Percentiles rank a stretch among this genome's conserved stretches.
These are phyloP conservation scores for Odocoileus virginianus DNA, from an alignment of 2,113 vertebrate genomes.

Conservation along the genomic window DNA sequence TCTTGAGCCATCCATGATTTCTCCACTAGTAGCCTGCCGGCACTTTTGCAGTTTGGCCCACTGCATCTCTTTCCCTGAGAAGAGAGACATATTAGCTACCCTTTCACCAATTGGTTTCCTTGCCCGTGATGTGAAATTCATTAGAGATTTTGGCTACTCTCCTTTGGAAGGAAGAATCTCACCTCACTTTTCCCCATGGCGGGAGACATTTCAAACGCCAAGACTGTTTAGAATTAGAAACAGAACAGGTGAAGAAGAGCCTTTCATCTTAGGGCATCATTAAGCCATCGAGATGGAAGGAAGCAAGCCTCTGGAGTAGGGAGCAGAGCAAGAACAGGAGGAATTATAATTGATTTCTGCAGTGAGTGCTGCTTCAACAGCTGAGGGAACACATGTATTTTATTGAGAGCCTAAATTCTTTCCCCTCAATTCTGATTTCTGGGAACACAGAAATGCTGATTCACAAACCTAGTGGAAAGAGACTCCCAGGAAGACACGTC, in stretches of 20 bases:
- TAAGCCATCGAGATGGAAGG: background rate
- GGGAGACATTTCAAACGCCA: background rate
- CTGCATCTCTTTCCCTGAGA: background rate
- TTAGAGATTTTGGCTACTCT: background rate
- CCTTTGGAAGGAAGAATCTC: background rate
- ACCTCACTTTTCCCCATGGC: background rate
- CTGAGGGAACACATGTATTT: background rate
- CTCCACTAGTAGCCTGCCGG: background rate
- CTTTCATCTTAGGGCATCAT: background rate
- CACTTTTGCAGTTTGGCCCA: background rate
- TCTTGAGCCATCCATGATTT: background rate
- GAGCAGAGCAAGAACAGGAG: background rate
- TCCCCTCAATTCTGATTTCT: background rate
- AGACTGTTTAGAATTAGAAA: background rate
- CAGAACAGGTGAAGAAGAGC: background rate
- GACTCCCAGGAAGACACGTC: background rate
- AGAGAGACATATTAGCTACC: background rate
- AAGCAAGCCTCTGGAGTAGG: background rate
- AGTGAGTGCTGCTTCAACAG: background rate
- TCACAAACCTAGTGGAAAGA: background rate
- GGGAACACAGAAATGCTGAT: background rate
- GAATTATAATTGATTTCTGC: background rate
- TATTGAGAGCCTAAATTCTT: rapidly evolving
- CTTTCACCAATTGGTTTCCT: background rate
- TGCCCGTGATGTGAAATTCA: background rate